Base-by-base conservation (phyloP, 2,113 vertebrate genomes). In the Motacilla alba region DNA sequence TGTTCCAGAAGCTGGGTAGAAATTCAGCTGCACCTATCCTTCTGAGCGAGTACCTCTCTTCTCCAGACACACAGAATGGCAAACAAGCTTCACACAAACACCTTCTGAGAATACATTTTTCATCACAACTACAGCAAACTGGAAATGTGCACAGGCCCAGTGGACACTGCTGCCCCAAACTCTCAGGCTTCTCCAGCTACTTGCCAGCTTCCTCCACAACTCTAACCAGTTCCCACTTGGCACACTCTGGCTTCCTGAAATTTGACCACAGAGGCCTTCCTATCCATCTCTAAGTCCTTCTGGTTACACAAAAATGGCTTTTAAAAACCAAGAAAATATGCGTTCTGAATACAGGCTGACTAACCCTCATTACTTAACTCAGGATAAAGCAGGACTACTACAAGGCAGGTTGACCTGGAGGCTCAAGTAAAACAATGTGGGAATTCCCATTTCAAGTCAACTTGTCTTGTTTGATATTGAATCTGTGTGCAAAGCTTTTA, bases 61-160 rank as follows among this genome's bases (percentile, higher is more conserved):
- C 55, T 74, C 64, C 64, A 66, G 64, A 44, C 46, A 31, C 1
- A 7, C 27, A 69, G 50, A 27, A 11, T 8, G 27, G 21, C 5
- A 0, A 67, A 68, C 14, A 59, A 83, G 20, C 50, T 50, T 14
- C 64, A 78, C 47, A 82, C 62, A 46, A 59, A 75, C 47, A 43
- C 13, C 56, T 76, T 2, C 39, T 1, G 0, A 47, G 76, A 27
- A 18, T 41, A 1, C 4, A 11, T 5, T 81, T 46, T 67, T n/a
- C 52, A 30, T 66, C 43, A 43, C 55, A 63, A 23, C 67, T 41
- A 24, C 44, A 74, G 12, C 6, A 52, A 73, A 28, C 37, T 92
- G 64, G 21, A 74, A 89, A 20, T 5, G 12, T 9, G 9, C 67
- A 68, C 24, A 50, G 43, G 37, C 35, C 59, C 59, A 30, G 62